Evolutionary conservation across 2,797 vertebrate genomes (phyloP).

Genomic region (Cirrhinus molitorella): DNA sequence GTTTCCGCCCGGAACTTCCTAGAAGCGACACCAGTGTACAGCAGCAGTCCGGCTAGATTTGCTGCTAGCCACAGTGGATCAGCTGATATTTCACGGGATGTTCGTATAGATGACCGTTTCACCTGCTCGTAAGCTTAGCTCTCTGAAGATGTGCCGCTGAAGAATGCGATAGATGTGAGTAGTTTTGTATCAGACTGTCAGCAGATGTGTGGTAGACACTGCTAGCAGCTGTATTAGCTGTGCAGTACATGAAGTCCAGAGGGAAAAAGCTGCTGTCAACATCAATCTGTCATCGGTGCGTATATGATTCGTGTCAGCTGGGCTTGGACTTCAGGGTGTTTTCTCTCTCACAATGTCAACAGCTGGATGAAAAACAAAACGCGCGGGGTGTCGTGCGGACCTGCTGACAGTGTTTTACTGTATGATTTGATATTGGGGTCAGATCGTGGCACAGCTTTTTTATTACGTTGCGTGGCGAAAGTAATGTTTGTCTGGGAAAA

Average conservation of each 20-base stretch:
- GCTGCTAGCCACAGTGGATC: constrained; percentile 41
- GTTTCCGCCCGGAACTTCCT: constrained; percentile 52
- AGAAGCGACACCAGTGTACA: constrained; percentile 29
- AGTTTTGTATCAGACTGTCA: not conserved
- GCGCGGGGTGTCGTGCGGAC: not conserved
- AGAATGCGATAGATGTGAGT: constrained; percentile 57
- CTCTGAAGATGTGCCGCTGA: constrained; percentile 49
- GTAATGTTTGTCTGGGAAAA: not conserved
- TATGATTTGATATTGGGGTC: not conserved
- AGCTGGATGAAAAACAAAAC: not conserved
- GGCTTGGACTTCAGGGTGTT: constrained; percentile 26
- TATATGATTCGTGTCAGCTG: constrained; percentile 18
- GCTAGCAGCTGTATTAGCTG: constrained; percentile 39
- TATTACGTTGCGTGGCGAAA: not conserved
- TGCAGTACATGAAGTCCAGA: constrained; percentile 25
- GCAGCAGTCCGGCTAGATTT: constrained; percentile 43
- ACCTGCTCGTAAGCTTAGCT: not conserved
- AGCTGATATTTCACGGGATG: constrained; percentile 37
- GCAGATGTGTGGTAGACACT: constrained; percentile 15
- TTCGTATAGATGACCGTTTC: constrained; percentile 7
- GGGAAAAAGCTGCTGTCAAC: constrained; percentile 30
- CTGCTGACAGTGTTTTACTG: not conserved
- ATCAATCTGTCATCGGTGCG: constrained; percentile 24
- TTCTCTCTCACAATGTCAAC: not conserved
- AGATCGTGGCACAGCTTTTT: not conserved